Percentiles rank a stretch among this genome's conserved stretches.
Conservation (phyloP, 2,888 invertebrate species). For the Capitulum mitella region DNA sequence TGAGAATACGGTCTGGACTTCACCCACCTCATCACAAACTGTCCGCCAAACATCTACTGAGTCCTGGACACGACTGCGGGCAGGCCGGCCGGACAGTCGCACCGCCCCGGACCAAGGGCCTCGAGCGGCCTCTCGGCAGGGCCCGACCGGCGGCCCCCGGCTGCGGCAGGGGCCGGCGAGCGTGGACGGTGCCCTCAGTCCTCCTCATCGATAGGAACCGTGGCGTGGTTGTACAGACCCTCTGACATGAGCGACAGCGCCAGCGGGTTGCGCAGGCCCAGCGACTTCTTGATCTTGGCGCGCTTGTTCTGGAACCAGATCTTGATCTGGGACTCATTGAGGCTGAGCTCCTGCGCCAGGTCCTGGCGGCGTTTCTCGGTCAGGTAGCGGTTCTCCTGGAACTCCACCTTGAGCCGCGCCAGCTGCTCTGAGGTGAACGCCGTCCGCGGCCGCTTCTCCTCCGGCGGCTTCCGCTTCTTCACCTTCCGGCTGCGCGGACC, state of each 20-base stretch:
- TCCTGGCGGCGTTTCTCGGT: slow-evolving; percentile 85
- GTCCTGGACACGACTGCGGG: neutral
- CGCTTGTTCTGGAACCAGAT: slow-evolving; percentile 97
- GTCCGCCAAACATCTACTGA: neutral
- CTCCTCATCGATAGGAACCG: slow-evolving; percentile 67
- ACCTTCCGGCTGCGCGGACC: slow-evolving; percentile 55
- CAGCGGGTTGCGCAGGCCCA: slow-evolving; percentile 44
- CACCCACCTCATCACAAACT: neutral
- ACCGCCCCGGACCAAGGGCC: too few relatives aligned
- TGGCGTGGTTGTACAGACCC: slow-evolving; percentile 84
- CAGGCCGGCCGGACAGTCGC: too few relatives aligned
- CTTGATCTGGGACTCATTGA: slow-evolving; percentile 95
- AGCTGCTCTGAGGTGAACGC: slow-evolving; percentile 93
- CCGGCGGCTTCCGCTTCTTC: slow-evolving; percentile 41
- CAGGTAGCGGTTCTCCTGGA: slow-evolving; percentile 83
- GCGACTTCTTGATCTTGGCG: slow-evolving; percentile 82
- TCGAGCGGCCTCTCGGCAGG: too few relatives aligned
- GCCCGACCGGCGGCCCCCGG: too few relatives aligned
- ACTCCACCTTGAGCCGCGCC: slow-evolving; percentile 83
- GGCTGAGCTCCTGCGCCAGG: slow-evolving; percentile 78
- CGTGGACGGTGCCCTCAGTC: slow-evolving; percentile 42
- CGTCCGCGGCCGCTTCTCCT: slow-evolving; percentile 85
- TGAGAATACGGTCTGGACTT: neutral
- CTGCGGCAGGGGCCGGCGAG: neutral
- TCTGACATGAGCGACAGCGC: slow-evolving; percentile 90